Percentiles rank a stretch among this genome's conserved stretches.
Conservation (phyloP, 2,888 invertebrate genomes). For the Hoplodrina blanda region DNA sequence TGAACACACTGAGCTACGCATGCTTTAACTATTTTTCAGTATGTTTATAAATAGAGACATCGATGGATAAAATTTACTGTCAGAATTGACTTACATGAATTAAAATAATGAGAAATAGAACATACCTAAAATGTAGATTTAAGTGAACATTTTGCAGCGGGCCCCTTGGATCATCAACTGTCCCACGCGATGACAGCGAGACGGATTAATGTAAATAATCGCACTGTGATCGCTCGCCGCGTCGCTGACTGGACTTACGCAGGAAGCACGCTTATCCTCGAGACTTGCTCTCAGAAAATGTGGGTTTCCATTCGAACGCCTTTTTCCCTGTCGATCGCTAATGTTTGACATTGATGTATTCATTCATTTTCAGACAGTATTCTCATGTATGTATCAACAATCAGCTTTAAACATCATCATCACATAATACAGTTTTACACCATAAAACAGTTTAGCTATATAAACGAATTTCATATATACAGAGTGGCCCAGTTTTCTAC, state of each 20-base stretch:
- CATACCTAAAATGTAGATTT: no score
- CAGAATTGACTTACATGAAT: no score
- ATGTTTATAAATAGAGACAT: no score
- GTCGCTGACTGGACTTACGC: slow-evolving; percentile 67
- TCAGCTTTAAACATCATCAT: neutral
- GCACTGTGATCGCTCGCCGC: slow-evolving; percentile 67
- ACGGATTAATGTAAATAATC: slow-evolving; percentile 86
- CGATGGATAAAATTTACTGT: no score
- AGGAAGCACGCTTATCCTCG: slow-evolving; percentile 84
- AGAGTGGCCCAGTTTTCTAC: no score
- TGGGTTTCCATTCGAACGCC: slow-evolving; percentile 74
- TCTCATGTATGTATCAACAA: neutral
- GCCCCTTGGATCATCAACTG: slow-evolving; percentile 59
- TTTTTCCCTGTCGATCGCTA: neutral
- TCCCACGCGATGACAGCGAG: slow-evolving; percentile 66
- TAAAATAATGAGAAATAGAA: no score
- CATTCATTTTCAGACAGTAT: neutral
- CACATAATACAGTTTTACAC: no score
- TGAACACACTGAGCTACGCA: neutral
- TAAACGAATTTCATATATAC: no score
- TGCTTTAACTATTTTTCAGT: no score
- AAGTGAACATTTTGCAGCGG: slow-evolving; percentile 18
- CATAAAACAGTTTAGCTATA: no score
- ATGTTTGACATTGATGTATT: neutral
- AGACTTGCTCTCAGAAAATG: slow-evolving; percentile 64